A percentile compares a stretch with the other conserved stretches of the same genome.
Conservation (phyloP, 2,888 invertebrate genomes). For the Biston stratarius region DNA sequence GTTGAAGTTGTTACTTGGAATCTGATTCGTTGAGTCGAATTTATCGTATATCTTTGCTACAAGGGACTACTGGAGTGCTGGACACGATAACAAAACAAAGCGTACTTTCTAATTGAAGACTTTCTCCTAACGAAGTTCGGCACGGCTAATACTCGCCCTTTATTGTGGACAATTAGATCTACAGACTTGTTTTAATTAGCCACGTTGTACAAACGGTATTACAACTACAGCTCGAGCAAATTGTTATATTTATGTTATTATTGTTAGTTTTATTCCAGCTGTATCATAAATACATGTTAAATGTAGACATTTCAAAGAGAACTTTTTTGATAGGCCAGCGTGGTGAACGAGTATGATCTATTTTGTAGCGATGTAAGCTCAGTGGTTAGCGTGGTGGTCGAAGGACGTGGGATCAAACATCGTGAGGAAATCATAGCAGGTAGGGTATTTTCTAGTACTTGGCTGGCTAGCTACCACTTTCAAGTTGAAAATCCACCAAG, state of each 20-base stretch:
- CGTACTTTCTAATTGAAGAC: constrained; percentile 76
- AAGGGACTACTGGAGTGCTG: constrained; percentile 60
- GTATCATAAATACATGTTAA: no score
- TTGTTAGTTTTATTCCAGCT: background rate
- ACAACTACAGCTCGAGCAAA: background rate
- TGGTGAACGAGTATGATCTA: no score
- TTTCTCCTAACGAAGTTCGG: constrained; percentile 74
- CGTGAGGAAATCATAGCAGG: no score
- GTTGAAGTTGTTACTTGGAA: no score
- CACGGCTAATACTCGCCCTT: constrained; percentile 69
- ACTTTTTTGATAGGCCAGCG: no score
- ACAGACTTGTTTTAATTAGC: constrained; percentile 46
- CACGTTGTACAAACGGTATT: background rate
- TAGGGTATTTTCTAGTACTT: no score
- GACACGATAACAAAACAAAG: constrained; percentile 74
- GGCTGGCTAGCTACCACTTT: no score
- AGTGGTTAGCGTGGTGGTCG: no score
- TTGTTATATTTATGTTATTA: background rate
- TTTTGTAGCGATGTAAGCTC: no score
- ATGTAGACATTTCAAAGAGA: no score
- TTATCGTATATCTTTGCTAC: constrained; percentile 52
- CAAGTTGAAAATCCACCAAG: no score
- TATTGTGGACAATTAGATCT: constrained; percentile 64
- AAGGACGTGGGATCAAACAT: no score
- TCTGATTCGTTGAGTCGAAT: constrained; percentile 38